Conservation (phyloP, 2,888 invertebrate species). For the Dasysyrphus tricinctus region DNA sequence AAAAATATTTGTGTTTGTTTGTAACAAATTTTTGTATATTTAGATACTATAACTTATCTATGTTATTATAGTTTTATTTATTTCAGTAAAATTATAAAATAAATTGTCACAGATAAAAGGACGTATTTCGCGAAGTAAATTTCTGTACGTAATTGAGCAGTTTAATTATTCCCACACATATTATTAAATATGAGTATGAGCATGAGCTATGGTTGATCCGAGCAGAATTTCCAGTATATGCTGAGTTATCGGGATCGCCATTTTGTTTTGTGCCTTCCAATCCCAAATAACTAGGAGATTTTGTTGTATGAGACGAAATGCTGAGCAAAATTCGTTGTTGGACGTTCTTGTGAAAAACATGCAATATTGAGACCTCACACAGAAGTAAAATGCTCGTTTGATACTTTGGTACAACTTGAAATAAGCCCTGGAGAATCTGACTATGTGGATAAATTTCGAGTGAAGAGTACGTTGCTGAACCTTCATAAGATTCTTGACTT, state of each 20-base stretch:
- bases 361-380: slow-evolving; percentile 83
- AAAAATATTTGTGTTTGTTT: slow-evolving; percentile 74
- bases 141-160: slow-evolving; percentile 67
- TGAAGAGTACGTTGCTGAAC: slow-evolving; percentile 82
- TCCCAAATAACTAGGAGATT: slow-evolving; percentile 83
- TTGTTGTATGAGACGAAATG: slow-evolving; percentile 81
- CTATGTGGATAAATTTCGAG: slow-evolving; percentile 83
- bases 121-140: slow-evolving; percentile 59
- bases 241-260: slow-evolving; percentile 83
- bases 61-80: slow-evolving; percentile 66
- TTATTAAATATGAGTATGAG: slow-evolving; percentile 51
- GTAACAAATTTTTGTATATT: slow-evolving; percentile 70
- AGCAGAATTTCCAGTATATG: slow-evolving; percentile 80
- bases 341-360: slow-evolving; percentile 83
- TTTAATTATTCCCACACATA: slow-evolving; percentile 65
- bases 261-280: slow-evolving; percentile 83
- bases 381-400: slow-evolving; percentile 82
- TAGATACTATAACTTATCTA: slow-evolving; percentile 68
- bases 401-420: slow-evolving; percentile 82
- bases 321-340: slow-evolving; percentile 82
- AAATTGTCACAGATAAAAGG: slow-evolving; percentile 72
- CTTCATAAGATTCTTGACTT: slow-evolving; percentile 81
- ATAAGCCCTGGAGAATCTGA: slow-evolving; percentile 82
- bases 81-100: slow-evolving; percentile 53
- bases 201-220: slow-evolving; percentile 40